A percentile compares a stretch with the other conserved stretches of the same genome.
phyloP scores from a whole-genome alignment of 1,140 invertebrate genomes.

The Rhyzopertha dominica region DNA sequence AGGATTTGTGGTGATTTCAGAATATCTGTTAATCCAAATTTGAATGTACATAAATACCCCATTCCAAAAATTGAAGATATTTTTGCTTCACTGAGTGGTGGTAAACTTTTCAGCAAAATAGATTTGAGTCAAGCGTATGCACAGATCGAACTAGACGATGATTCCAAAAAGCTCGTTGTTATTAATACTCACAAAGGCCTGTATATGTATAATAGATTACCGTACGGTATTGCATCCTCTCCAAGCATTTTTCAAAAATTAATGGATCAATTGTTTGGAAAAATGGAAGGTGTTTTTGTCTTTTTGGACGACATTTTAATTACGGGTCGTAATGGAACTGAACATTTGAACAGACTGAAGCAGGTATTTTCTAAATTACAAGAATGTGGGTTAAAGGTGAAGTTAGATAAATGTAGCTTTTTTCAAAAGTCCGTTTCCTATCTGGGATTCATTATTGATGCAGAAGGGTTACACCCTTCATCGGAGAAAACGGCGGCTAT shows the following conservation, averaged over 20 bases:
- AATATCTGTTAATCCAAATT: constrained; percentile 35
- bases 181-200: constrained; percentile 29
- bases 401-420: constrained; percentile 25
- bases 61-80: too few species aligned
- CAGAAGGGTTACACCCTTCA: too few species aligned
- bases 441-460: too few species aligned
- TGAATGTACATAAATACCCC: too few species aligned
- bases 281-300: constrained; percentile 13
- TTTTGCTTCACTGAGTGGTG: background rate
- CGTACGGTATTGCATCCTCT: constrained; percentile 38
- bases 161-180: background rate
- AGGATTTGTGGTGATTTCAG: constrained; percentile 46
- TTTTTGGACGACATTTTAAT: constrained; percentile 31
- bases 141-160: constrained; percentile 2
- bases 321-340: constrained; percentile 13
- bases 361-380: constrained; percentile 13
- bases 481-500: too few species aligned
- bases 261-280: constrained; percentile 32
- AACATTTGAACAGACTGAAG: constrained; percentile 14
- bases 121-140: constrained; percentile 13
- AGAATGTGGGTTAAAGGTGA: constrained; percentile 19
- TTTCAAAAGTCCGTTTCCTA: constrained; percentile 18
- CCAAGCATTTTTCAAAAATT: constrained; percentile 33
- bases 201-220: constrained; percentile 33
- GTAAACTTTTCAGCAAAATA: too few species aligned